These are phyloP conservation scores for Sinocyclocheilus rhinocerous DNA, from an alignment of 2,113 vertebrate species.

Conservation along the genomic window DNA sequence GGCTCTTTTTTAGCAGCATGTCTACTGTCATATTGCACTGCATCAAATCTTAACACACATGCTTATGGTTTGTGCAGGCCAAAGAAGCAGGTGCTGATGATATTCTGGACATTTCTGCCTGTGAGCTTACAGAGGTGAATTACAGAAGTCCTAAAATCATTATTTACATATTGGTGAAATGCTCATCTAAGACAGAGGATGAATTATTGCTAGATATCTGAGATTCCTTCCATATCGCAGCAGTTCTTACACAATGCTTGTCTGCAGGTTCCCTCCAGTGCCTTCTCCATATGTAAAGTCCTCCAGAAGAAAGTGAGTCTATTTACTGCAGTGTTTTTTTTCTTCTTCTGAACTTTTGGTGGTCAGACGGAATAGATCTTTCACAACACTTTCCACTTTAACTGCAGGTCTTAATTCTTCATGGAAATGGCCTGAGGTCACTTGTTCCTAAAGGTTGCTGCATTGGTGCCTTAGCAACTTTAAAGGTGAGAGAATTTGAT, in stretches of 20 bases:
- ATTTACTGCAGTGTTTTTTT: background rate
- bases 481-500: slow-evolving; percentile 80
- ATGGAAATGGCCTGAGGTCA: slow-evolving; percentile 83
- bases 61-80: slow-evolving; percentile 72
- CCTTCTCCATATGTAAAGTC: slow-evolving; percentile 89
- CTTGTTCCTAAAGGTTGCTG: slow-evolving; percentile 87
- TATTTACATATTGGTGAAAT: background rate
- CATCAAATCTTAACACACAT: slow-evolving; percentile 2
- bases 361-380: background rate
- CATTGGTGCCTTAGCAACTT: slow-evolving; percentile 77
- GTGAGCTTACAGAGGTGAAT: slow-evolving; percentile 91
- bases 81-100: slow-evolving; percentile 94
- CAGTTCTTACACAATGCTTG: background rate
- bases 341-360: background rate
- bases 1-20: background rate
- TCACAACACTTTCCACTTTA: slow-evolving; percentile 36
- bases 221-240: background rate
- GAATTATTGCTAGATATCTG: background rate
- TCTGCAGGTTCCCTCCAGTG: slow-evolving; percentile 84
- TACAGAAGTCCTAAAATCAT: background rate
- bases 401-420: slow-evolving; percentile 86
- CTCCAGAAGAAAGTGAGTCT: slow-evolving; percentile 92
- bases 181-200: background rate
- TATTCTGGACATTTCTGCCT: slow-evolving; percentile 88
- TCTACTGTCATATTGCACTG: background rate